A percentile compares a stretch with the other conserved stretches of the same genome.
These are phyloP conservation scores for Lucifuga dentata DNA, from an alignment of 2,113 vertebrate species.

Conservation along the genomic window DNA sequence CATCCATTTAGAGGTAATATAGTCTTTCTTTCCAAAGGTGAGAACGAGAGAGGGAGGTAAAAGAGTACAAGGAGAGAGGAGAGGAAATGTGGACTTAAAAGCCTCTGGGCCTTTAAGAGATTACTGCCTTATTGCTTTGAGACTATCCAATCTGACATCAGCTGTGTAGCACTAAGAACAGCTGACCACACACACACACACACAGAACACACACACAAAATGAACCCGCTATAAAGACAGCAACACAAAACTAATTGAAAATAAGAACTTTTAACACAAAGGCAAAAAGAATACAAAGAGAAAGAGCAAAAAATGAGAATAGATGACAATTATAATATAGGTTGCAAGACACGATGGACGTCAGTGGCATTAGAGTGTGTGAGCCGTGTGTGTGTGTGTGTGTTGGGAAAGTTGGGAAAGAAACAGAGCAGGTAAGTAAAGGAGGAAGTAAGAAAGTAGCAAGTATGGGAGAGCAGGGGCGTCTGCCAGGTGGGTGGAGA, in stretches of 20 bases:
- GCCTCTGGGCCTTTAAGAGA: constrained; percentile 78
- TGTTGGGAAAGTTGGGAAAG: constrained; percentile 9
- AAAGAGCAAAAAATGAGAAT: constrained; percentile 15
- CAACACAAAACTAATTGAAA: constrained; percentile 39
- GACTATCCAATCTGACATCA: constrained; percentile 80
- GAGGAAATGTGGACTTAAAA: constrained; percentile 68
- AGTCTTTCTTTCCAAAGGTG: constrained; percentile 69
- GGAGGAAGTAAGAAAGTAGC: constrained; percentile 14
- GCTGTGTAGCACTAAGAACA: constrained; percentile 70
- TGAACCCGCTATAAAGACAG: constrained; percentile 56
- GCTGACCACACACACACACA: constrained; percentile 67
- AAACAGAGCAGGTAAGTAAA: constrained; percentile 13
- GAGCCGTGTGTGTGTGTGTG: constrained; percentile 3
- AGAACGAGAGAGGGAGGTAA: constrained; percentile 61
- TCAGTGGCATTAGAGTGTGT: constrained; percentile 18
- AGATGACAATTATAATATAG: too few species aligned
- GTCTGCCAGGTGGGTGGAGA: constrained; percentile 41
- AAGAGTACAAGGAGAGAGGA: constrained; percentile 51
- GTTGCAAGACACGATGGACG: neutral
- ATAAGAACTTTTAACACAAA: constrained; percentile 33
- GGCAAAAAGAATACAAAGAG: constrained; percentile 29
- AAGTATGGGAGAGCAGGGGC: constrained; percentile 32
- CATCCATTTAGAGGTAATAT: constrained; percentile 81
- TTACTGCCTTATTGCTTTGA: constrained; percentile 82
- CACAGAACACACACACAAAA: constrained; percentile 5